Evolutionary conservation across 2,888 invertebrate species (phyloP), one percentile per base, ranked within the genome.

Genomic region (Spilosoma lubricipeda): DNA sequence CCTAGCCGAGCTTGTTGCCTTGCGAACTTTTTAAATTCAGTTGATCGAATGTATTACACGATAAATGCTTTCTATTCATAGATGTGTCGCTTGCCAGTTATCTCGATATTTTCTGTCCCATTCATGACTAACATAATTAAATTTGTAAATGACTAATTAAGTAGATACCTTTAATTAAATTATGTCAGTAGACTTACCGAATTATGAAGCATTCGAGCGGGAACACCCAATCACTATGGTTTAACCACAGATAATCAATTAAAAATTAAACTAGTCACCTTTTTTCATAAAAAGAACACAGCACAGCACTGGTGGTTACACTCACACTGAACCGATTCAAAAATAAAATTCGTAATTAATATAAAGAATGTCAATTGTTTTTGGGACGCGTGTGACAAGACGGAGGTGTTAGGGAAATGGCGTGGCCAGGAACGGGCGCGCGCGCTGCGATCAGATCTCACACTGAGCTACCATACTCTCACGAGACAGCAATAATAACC

Each of bases 361-460:
- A 33, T 39, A 73, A 73, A 70, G 72, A 77, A 78, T 77, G 75
- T 75, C 77, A 76, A 70, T 82, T 84, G 80, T 82, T 82, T 73
- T 75, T 77, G 74, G 79, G 68, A 67, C 79, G 80, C 82, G 84
- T 80, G 82, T 85, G 75, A 86, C 82, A 80, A 76, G 67, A 77
- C 80, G 80, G 83, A 82, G 84, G 83, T 82, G 79, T 85, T 83
- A 84, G 87, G 88, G 86, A 88, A 89, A 88, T 89, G 87, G 88
- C 82, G 85, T 85, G 83, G 84, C 86, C 80, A 82, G 88, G 91
- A 89, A 90, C 94, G 93, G 89, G 93, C 93, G 93, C 91, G 89
- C 94, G 86, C 92, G 87, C 85, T 89, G 94, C 94, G 92, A 88
- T 86, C 94, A 87, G 89, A 92, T 85, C 91, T 91, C 90, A 89